Evolutionary conservation across 2,888 invertebrate genomes (phyloP).

Genomic region (Fragum whitleyi): DNA sequence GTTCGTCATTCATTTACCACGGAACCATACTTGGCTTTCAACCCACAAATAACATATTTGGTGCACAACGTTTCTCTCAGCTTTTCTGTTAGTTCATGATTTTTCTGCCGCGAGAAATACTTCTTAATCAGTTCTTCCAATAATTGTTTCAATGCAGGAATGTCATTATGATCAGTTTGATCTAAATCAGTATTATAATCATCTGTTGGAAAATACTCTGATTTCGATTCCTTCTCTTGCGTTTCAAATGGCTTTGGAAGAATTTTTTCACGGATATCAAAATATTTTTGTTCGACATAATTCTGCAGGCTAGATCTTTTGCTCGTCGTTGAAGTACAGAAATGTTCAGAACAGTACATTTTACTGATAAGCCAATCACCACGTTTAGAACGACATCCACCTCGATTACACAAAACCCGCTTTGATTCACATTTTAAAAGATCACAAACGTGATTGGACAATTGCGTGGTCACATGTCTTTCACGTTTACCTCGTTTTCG

Average conservation of each 20-base stretch:
- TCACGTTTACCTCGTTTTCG: slow-evolving; percentile 16
- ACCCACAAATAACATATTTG: not conserved
- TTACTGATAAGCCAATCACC: not conserved
- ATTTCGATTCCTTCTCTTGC: not conserved
- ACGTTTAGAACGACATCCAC: slow-evolving; percentile 15
- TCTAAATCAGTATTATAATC: not conserved
- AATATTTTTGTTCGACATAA: not conserved
- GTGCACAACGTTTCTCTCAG: not conserved
- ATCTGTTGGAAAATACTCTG: not conserved
- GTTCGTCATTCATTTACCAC: too few relatives aligned
- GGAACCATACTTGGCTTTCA: too few relatives aligned
- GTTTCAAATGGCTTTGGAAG: not conserved
- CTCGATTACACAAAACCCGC: slow-evolving; percentile 15
- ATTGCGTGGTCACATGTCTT: not conserved
- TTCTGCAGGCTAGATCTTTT: not conserved
- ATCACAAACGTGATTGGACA: not conserved
- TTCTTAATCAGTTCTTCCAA: not conserved
- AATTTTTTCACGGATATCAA: not conserved
- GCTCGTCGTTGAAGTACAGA: not conserved
- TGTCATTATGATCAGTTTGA: not conserved
- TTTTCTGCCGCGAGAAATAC: not conserved
- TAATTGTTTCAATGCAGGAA: not conserved
- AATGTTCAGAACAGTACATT: not conserved
- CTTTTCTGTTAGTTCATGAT: not conserved
- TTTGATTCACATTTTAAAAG: slow-evolving; percentile 12